Evolutionary conservation across 2,888 invertebrate genomes (phyloP), one percentile per base, ranked within the genome.

Genomic region (Escarpia spicata): DNA sequence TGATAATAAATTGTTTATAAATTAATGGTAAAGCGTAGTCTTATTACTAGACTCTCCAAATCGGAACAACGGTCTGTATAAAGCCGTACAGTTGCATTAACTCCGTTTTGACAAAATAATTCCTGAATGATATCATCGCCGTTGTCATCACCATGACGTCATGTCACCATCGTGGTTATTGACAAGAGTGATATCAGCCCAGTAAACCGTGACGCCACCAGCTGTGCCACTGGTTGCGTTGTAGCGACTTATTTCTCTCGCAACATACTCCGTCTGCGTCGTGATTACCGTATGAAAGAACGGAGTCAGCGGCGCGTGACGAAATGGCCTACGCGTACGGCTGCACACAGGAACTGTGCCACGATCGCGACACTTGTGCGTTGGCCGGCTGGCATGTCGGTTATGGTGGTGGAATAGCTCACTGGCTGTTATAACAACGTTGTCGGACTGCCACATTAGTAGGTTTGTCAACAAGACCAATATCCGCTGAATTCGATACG

Each of bases 381-480:
- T 75, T 75, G 75, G 75, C 75, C 26, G 75, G 75, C 75, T 75
- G 75, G 75, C n/a, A 26, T 26, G 75, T 75, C 75, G 75, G 75
- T 26, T 75, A 26, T 26, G 75, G n/a, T 26, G n/a, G 19, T 75
- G 19, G 19, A 26, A 6, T n/a, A 2, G 4, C 75, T 4, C 75
- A 75, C 26, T 75, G 26, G 19, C 3, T 15, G 19, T 75, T 75
- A 75, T 75, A 75, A 75, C 75, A 75, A 15, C 26, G 75, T 75
- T 75, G 75, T 19, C 75, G 75, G 26, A 19, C 75, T 26, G 19
- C 75, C 6, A 26, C 26, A 75, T 75, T 75, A 75, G 75, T 75
- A 75, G 75, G 75, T 75, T 75, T 75, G 75, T 75, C 75, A 75
- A 75, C 75, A 75, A 75, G 75, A 75, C 75, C 75, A 75, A 75